These are phyloP conservation scores for Fregata magnificens DNA, from an alignment of 2,113 vertebrate species.

Conservation along the genomic window DNA sequence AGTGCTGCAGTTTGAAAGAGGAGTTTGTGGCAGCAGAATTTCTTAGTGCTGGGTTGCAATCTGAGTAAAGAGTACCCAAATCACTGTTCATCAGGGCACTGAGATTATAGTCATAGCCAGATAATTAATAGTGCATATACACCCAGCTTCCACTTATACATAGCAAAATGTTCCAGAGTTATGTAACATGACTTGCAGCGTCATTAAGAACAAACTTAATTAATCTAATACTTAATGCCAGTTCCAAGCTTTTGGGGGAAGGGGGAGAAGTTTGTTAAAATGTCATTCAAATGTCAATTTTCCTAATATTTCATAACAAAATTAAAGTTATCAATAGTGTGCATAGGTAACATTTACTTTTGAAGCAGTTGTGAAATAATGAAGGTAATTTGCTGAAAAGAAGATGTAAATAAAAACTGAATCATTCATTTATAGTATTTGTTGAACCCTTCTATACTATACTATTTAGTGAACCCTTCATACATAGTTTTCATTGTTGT, in stretches of 20 bases:
- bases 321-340: neutral
- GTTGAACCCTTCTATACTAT: too few species aligned
- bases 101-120: neutral
- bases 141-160: neutral
- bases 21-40: neutral
- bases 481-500: neutral
- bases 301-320: neutral
- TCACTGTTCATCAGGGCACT: neutral
- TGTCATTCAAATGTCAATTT: neutral
- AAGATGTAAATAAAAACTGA: neutral
- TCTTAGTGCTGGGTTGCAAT: neutral
- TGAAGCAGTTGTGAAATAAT: neutral
- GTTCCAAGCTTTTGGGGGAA: neutral
- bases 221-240: neutral
- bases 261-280: neutral
- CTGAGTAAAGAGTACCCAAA: neutral
- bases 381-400: neutral
- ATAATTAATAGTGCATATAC: neutral
- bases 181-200: accelerated
- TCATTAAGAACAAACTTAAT: neutral
- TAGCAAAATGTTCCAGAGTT: neutral
- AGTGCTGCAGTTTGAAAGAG: neutral
- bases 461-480: neutral
- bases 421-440: neutral
- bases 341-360: neutral